phyloP scores from a whole-genome alignment of 2,888 invertebrate genomes.

The Sinotaia quadrata region DNA sequence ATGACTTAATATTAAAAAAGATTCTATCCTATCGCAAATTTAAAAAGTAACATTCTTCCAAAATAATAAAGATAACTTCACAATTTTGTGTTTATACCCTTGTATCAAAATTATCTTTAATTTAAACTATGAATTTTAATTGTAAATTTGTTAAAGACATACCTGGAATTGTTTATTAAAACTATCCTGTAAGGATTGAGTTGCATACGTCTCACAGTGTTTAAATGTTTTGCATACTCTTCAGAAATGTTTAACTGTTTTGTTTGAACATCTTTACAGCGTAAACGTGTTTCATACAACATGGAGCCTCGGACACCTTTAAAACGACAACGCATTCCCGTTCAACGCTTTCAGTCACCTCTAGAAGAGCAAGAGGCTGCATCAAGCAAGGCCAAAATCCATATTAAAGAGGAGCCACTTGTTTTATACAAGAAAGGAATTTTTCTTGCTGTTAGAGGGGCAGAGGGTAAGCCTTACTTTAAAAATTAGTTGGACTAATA shows the following conservation, averaged over 20 bases:
- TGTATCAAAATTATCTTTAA: too few species aligned
- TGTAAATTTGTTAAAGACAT: too few species aligned
- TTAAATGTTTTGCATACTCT: too few species aligned
- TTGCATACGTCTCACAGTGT: neutral
- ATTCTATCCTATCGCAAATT: too few species aligned
- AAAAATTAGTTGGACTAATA: neutral
- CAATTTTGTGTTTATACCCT: too few species aligned
- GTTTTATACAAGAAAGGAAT: conserved; percentile 91
- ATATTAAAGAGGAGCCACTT: conserved; percentile 81
- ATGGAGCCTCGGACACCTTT: conserved; percentile 59
- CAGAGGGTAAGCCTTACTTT: conserved; percentile 82
- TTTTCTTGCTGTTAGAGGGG: conserved; percentile 91
- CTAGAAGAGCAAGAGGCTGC: conserved; percentile 52
- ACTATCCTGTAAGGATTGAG: too few species aligned
- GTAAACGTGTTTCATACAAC: conserved; percentile 28
- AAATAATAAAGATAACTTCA: too few species aligned
- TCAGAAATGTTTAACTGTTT: conserved; percentile 2
- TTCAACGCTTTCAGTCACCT: conserved; percentile 65
- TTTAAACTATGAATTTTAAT: too few species aligned
- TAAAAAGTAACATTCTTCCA: too few species aligned
- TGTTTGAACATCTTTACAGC: conserved; percentile 11
- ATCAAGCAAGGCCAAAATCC: conserved; percentile 43
- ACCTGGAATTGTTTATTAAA: too few species aligned
- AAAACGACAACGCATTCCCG: conserved; percentile 61
- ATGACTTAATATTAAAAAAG: too few species aligned